Evolutionary conservation across 35 echinoderm and acorn worm genomes (phyloP).

Genomic region (Ophioderma brevispina): DNA sequence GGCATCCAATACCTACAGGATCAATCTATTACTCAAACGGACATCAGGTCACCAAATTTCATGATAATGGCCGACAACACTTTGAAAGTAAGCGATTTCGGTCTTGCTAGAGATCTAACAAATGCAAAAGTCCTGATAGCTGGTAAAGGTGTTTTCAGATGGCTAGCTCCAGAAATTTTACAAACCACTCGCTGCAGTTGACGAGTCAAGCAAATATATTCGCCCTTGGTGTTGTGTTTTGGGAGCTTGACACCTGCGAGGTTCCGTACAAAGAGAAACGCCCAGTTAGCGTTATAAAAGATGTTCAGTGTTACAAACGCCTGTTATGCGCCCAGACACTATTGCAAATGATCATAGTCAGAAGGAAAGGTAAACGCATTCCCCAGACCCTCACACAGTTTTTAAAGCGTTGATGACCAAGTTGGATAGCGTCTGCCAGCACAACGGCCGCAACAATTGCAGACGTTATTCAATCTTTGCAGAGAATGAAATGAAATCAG

Average conservation of each 20-base stretch:
- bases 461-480: too few relatives aligned
- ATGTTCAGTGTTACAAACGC: not conserved
- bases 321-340: not conserved
- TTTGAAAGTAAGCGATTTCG: constrained; percentile 7
- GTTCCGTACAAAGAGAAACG: not conserved
- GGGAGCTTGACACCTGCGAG: not conserved
- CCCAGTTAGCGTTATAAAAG: not conserved
- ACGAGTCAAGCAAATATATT: not conserved
- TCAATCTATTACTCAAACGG: not conserved
- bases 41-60: constrained; percentile 11
- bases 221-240: not conserved
- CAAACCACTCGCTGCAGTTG: not conserved
- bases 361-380: too few relatives aligned
- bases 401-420: too few relatives aligned
- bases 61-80: not conserved
- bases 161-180: not conserved
- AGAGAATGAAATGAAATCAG: too few relatives aligned
- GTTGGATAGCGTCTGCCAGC: too few relatives aligned
- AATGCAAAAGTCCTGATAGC: not conserved
- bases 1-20: not conserved
- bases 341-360: too few relatives aligned
- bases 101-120: not conserved
- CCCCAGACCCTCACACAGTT: too few relatives aligned
- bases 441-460: too few relatives aligned
- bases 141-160: not conserved